Evolutionary conservation across 2,888 invertebrate species (phyloP), one percentile per base, ranked within the genome.

Genomic region (Blastobasis adustella): DNA sequence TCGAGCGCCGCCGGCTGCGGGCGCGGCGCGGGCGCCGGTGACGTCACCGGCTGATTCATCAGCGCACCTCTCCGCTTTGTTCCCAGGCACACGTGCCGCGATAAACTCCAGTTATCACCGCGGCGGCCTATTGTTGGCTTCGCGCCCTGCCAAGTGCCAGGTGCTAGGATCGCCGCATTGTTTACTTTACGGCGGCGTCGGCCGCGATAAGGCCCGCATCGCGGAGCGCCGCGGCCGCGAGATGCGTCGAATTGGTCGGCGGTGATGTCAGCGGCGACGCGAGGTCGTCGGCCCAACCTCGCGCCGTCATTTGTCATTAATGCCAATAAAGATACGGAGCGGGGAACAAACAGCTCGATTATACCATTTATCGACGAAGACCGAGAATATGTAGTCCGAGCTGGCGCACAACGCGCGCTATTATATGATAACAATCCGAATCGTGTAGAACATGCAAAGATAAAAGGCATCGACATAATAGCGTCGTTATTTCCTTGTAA

Each of bases 211-310:
- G n/a, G 9, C 42, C 42, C 42, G 10, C 42, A 42, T 9, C 8
- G 5, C 10, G 6, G 42, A 42, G 9, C 5, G 42, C 5, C n/a
- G 42, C 42, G 42, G 10, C 5, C 42, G 10, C 38, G 43, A 47
- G 50, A 50, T 50, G 50, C 50, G 49, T 37, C 9, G 53, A 50
- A 49, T 47, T 53, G 50, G 42, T 47, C 50, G 50, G 42, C 39
- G 53, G 56, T 62, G 63, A 64, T 59, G 65, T 64, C 63, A 61
- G 59, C 58, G 54, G 51, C 51, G 53, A 52, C 55, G 58, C 50
- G 54, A 56, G 67, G 69, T 69, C 69, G 60, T 64, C 66, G 69
- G 61, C 66, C 68, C 51, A 57, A 58, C 63, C 63, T 63, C 59
- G 59, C 56, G 51, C 58, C 52, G 54, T 53, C 62, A 54, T 52